Evolutionary conservation across 1,140 invertebrate genomes (phyloP).

Genomic region (Leptinotarsa defecta): DNA sequence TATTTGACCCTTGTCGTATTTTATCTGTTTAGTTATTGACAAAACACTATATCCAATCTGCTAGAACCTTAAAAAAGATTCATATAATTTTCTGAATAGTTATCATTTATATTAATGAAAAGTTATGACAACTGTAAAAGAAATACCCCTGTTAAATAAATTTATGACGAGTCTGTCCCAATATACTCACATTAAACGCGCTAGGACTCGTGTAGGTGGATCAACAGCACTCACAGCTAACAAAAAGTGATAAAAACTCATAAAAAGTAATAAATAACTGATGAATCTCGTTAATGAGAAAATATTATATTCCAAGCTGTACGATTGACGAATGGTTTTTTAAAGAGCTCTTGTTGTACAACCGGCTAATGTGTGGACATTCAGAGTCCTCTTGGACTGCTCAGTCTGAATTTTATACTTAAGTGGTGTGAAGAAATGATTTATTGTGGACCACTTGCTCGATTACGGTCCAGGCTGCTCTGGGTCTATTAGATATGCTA

Average conservation of each 20-base stretch:
- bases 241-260: slow-evolving; percentile 37
- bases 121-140: slow-evolving; percentile 37
- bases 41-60: too few species aligned
- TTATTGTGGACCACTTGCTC: neutral
- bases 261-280: slow-evolving; percentile 42
- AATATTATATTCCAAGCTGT: slow-evolving; percentile 35
- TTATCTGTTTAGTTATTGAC: too few species aligned
- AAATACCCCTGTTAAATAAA: slow-evolving; percentile 42
- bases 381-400: neutral
- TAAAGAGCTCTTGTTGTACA: slow-evolving; percentile 28
- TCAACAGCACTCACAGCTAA: slow-evolving; percentile 18
- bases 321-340: slow-evolving; percentile 39
- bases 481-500: slow-evolving; percentile 3
- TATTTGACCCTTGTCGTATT: too few species aligned
- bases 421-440: slow-evolving; percentile 6
- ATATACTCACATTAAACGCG: slow-evolving; percentile 46
- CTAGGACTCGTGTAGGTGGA: slow-evolving; percentile 24
- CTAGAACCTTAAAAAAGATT: too few species aligned
- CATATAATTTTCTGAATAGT: slow-evolving; percentile 6
- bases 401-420: neutral
- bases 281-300: slow-evolving; percentile 44
- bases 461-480: neutral
- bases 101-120: slow-evolving; percentile 18
- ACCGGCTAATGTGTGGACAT: neutral
- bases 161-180: slow-evolving; percentile 40